Conservation (phyloP, 2,113 vertebrate genomes). For the Lutjanus erythropterus region DNA sequence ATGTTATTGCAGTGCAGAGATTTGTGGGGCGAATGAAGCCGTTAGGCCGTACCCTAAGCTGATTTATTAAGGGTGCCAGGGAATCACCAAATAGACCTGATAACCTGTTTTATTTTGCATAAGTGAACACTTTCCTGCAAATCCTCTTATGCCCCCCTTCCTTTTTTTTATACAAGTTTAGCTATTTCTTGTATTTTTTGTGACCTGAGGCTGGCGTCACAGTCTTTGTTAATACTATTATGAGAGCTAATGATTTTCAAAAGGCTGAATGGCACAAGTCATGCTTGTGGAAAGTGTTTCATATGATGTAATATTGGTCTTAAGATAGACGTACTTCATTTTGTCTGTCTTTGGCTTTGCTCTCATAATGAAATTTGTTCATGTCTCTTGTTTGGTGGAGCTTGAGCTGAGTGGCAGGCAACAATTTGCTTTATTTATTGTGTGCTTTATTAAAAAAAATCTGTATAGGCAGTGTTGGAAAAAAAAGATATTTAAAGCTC, state of each 20-base stretch:
- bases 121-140: conserved; percentile 85
- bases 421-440: not conserved
- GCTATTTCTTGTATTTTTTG: conserved; percentile 58
- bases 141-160: conserved; percentile 73
- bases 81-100: conserved; percentile 86
- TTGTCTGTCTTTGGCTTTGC: not conserved
- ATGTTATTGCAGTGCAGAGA: conserved; percentile 88
- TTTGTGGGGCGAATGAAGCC: conserved; percentile 85
- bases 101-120: conserved; percentile 87
- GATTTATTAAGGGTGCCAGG: conserved; percentile 87
- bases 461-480: not conserved
- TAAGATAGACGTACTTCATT: not conserved
- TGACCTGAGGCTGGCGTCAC: conserved; percentile 37
- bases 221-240: conserved; percentile 46
- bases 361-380: not conserved
- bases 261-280: conserved; percentile 23
- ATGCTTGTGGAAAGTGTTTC: conserved; percentile 15
- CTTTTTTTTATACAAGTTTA: conserved; percentile 38
- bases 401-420: not conserved
- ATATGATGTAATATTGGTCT: conserved; percentile 15
- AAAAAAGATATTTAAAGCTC: not conserved
- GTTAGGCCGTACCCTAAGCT: conserved; percentile 84
- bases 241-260: conserved; percentile 36
- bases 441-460: conserved; percentile 4
- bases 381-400: conserved; percentile 3